phyloP scores from a whole-genome alignment of 2,888 invertebrate genomes.

The Pharmacophagus antenor region DNA sequence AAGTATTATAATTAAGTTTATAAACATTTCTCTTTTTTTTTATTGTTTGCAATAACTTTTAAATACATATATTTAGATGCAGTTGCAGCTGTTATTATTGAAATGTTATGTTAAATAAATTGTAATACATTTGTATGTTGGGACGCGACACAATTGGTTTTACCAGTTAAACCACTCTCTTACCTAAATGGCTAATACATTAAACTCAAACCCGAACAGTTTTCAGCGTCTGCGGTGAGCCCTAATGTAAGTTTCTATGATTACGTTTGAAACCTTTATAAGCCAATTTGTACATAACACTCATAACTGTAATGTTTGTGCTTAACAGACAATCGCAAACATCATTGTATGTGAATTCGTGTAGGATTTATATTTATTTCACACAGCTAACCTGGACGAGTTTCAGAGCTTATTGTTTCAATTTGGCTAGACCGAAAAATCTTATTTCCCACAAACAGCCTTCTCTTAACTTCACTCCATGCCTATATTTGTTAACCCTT shows the following conservation, averaged over 20 bases:
- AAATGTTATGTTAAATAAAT: neutral
- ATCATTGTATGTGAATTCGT: slow-evolving; percentile 19
- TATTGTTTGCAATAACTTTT: too few relatives aligned
- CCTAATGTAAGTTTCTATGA: slow-evolving; percentile 24
- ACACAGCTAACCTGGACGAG: slow-evolving; percentile 1
- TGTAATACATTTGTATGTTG: neutral
- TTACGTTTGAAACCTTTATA: slow-evolving; percentile 25
- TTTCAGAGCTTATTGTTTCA: neutral
- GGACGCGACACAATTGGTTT: neutral
- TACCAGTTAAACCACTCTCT: neutral
- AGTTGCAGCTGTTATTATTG: too few relatives aligned
- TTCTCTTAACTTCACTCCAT: too few relatives aligned
- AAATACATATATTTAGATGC: too few relatives aligned
- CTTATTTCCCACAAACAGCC: neutral
- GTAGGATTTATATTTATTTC: slow-evolving; percentile 21
- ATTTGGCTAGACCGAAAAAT: neutral
- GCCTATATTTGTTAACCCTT: too few relatives aligned
- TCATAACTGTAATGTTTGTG: slow-evolving; percentile 18
- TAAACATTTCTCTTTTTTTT: too few relatives aligned
- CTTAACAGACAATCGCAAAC: slow-evolving; percentile 26
- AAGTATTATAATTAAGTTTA: too few relatives aligned
- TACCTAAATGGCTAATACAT: neutral
- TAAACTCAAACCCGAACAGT: slow-evolving; percentile 5
- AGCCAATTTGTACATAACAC: slow-evolving; percentile 27
- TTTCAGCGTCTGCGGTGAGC: slow-evolving; percentile 15